These are phyloP conservation scores for Aegotheles bennettii DNA, from an alignment of 2,113 vertebrate species.

Conservation along the genomic window DNA sequence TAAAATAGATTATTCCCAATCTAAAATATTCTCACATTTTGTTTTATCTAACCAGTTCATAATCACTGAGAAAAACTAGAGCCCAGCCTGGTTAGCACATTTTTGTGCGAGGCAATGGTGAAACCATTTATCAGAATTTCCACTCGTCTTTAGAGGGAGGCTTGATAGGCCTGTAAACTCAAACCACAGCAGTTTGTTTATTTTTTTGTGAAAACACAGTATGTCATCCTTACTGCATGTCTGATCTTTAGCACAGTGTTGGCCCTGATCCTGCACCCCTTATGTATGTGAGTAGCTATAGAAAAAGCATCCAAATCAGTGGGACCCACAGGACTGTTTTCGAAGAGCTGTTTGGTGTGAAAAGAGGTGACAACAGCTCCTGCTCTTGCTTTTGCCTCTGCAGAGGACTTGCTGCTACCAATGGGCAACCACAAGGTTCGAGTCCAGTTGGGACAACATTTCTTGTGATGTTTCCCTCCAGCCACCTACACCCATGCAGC, in stretches of 20 bases:
- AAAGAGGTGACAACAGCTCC: neutral
- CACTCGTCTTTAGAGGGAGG: neutral
- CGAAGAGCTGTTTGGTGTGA: neutral
- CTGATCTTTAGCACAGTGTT: neutral
- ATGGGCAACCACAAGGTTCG: neutral
- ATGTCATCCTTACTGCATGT: neutral
- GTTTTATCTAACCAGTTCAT: neutral
- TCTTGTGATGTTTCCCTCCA: neutral
- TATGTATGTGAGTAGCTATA: neutral
- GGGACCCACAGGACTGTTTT: neutral
- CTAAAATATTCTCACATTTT: neutral
- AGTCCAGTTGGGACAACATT: neutral
- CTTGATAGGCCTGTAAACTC: neutral
- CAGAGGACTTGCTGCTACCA: neutral
- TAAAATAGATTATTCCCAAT: neutral
- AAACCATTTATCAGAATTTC: neutral
- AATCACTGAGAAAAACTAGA: neutral
- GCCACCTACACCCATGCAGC: neutral
- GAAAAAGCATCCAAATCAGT: neutral
- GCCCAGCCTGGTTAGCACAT: neutral
- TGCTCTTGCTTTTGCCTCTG: neutral
- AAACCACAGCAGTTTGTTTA: neutral
- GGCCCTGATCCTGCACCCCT: neutral
- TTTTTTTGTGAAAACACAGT: neutral
- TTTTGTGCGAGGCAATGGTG: neutral